Evolutionary conservation across 2,888 invertebrate genomes (phyloP).

Genomic region (Amiota communis): DNA sequence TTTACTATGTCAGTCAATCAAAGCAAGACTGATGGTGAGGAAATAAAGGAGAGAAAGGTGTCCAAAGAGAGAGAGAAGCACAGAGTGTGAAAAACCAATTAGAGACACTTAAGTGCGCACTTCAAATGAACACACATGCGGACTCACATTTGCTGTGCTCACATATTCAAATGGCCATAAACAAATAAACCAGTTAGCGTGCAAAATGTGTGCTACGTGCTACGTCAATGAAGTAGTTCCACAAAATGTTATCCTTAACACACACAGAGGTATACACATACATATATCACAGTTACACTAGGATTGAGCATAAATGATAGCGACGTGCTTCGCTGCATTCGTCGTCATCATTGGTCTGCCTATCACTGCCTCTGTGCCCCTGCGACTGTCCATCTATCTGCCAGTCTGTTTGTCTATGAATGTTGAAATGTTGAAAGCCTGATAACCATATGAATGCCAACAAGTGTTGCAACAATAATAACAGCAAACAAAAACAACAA

Average conservation of each 20-base stretch:
- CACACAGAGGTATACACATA: constrained; percentile 31
- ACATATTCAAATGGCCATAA: too few species aligned
- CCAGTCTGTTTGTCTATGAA: background rate
- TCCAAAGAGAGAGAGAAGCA: too few species aligned
- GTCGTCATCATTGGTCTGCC: background rate
- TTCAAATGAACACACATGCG: constrained; percentile 52
- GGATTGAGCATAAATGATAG: constrained; percentile 41
- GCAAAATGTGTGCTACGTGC: constrained; percentile 3
- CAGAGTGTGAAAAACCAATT: constrained; percentile 67
- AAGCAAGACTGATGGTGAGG: too few species aligned
- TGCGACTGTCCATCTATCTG: background rate
- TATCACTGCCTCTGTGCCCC: constrained; percentile 7
- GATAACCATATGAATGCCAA: constrained; percentile 53
- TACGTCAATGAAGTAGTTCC: constrained; percentile 2
- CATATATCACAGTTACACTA: background rate
- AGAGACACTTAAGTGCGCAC: constrained; percentile 66
- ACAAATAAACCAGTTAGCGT: constrained; percentile 23
- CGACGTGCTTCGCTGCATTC: background rate
- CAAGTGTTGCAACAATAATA: constrained; percentile 32
- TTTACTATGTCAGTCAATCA: background rate
- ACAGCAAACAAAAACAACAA: constrained; percentile 4
- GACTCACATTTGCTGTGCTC: background rate
- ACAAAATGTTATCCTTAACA: constrained; percentile 11
- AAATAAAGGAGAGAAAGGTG: too few species aligned
- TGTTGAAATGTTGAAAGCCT: constrained; percentile 32